Conservation (phyloP, 2,888 invertebrate genomes). For the Cephus nigrinus region DNA sequence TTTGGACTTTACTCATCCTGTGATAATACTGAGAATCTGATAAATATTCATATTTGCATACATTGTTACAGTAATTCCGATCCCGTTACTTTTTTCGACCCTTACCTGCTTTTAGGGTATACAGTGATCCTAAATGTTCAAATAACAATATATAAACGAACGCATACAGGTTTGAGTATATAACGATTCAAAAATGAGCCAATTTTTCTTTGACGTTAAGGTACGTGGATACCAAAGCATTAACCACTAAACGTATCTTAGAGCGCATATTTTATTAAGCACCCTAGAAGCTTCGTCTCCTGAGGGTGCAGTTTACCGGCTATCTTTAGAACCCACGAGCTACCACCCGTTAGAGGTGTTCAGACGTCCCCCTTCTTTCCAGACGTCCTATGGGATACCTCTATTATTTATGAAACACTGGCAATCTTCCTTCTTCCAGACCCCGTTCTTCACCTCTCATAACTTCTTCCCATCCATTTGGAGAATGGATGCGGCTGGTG, state of each 20-base stretch:
- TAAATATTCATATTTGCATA: neutral
- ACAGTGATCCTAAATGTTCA: neutral
- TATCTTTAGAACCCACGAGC: neutral
- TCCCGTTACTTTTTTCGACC: neutral
- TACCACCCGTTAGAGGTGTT: neutral
- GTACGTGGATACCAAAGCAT: neutral
- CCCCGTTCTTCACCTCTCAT: neutral
- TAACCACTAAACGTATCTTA: constrained; percentile 4
- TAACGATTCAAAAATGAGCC: neutral
- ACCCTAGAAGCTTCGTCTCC: constrained; percentile 6
- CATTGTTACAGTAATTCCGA: neutral
- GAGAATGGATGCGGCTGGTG: neutral
- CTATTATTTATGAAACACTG: constrained; percentile 31
- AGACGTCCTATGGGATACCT: neutral
- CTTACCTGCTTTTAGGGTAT: neutral
- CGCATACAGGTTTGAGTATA: neutral
- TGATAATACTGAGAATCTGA: neutral
- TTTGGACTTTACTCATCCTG: neutral
- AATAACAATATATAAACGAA: neutral
- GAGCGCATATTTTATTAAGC: constrained; percentile 35
- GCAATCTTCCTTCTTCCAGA: neutral
- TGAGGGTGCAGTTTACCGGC: constrained; percentile 22
- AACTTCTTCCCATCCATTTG: neutral
- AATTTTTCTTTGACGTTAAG: neutral
- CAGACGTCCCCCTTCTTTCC: neutral